These are phyloP conservation scores for Stenolophus ochropezus DNA, from an alignment of 2,888 invertebrate genomes.

Conservation along the genomic window DNA sequence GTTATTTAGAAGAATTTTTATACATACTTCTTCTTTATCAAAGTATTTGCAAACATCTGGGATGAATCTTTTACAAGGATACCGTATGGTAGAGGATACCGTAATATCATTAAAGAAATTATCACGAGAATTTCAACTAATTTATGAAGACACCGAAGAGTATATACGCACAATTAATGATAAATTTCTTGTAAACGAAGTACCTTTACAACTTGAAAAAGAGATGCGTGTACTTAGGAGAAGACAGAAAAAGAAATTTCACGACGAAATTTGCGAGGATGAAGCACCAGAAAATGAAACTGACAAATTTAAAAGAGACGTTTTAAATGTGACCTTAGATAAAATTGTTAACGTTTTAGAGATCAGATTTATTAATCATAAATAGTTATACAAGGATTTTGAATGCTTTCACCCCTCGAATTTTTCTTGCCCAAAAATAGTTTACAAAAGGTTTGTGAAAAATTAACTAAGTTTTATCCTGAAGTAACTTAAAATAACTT, in stretches of 20 bases:
- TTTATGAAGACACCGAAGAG: too few relatives aligned
- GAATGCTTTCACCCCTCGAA: background rate
- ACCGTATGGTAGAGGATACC: background rate
- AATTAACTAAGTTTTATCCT: background rate
- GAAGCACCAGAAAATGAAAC: background rate
- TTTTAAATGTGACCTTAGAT: background rate
- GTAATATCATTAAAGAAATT: background rate
- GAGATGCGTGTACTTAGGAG: background rate
- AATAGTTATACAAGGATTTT: background rate
- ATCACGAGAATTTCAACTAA: background rate
- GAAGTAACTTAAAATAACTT: background rate
- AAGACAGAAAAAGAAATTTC: conserved; percentile 6
- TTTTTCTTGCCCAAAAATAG: background rate
- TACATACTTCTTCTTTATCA: too few relatives aligned
- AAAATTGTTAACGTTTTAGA: background rate
- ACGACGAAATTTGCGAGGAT: too few relatives aligned
- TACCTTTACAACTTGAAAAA: background rate
- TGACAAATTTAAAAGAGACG: background rate
- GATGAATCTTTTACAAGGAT: background rate
- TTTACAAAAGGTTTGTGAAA: background rate
- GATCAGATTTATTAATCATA: background rate
- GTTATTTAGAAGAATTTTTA: background rate
- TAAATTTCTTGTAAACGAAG: background rate
- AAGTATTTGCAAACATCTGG: too few relatives aligned
- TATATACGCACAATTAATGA: too few relatives aligned